A percentile compares a stretch with the other conserved stretches of the same genome.
phyloP scores from a whole-genome alignment of 1,140 invertebrate genomes.

The Teleopsis dalmanni region DNA sequence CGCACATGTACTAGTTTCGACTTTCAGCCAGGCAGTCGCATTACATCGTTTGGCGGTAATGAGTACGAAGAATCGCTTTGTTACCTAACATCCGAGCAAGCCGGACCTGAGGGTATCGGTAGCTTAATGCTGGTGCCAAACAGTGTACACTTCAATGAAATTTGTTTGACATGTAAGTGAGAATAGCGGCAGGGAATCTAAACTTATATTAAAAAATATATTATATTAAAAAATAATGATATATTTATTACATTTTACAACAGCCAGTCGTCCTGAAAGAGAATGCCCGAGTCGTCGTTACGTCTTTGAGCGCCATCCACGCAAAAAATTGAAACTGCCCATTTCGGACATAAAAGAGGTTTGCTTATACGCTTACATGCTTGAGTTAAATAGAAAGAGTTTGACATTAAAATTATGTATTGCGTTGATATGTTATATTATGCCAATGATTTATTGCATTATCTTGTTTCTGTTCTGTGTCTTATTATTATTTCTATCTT shows the following conservation, averaged over 20 bases:
- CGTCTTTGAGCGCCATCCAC: constrained; percentile 77
- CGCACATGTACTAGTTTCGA: constrained; percentile 79
- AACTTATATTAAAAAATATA: constrained; percentile 3
- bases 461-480: constrained; percentile 1
- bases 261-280: constrained; percentile 73
- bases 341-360: constrained; percentile 70
- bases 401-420: not conserved
- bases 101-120: constrained; percentile 73
- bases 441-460: not conserved
- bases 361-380: not conserved
- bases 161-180: constrained; percentile 77
- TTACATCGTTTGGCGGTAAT: constrained; percentile 69
- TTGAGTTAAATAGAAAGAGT: not conserved
- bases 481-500: constrained; percentile 1
- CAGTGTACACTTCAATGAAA: constrained; percentile 81
- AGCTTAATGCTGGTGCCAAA: constrained; percentile 77
- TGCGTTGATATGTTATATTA: not conserved
- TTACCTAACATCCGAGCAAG: constrained; percentile 76
- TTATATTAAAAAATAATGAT: constrained; percentile 1
- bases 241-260: constrained; percentile 1
- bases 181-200: not conserved
- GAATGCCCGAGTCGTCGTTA: constrained; percentile 81
- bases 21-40: constrained; percentile 78
- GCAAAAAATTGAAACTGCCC: constrained; percentile 72
- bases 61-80: constrained; percentile 89